phyloP scores from a whole-genome alignment of 2,113 vertebrate genomes.

The Panthera tigris region DNA sequence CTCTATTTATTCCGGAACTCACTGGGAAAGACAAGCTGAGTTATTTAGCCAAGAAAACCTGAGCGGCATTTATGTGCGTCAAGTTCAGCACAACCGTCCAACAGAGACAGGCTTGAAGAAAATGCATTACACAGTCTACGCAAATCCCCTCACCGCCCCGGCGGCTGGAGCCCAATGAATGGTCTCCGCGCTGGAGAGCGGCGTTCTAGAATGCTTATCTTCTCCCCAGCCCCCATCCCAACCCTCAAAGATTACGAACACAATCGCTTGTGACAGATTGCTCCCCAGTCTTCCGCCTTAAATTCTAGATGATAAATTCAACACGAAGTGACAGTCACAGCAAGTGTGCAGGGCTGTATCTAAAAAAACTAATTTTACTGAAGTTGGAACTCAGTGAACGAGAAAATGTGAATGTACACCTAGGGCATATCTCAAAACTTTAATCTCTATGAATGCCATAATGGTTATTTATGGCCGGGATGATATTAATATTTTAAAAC shows the following conservation, averaged over 20 bases:
- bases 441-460: slow-evolving; percentile 75
- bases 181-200: background rate
- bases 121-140: slow-evolving; percentile 26
- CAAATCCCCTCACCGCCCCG: slow-evolving; percentile 41
- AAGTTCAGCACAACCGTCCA: slow-evolving; percentile 70
- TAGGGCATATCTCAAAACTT: slow-evolving; percentile 76
- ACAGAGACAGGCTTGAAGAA: slow-evolving; percentile 58
- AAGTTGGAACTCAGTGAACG: slow-evolving; percentile 78
- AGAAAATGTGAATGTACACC: slow-evolving; percentile 79
- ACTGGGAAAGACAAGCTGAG: slow-evolving; percentile 91
- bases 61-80: slow-evolving; percentile 83
- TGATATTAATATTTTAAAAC: slow-evolving; percentile 81
- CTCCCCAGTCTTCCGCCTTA: slow-evolving; percentile 76
- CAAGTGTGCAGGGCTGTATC: slow-evolving; percentile 78
- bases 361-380: slow-evolving; percentile 79
- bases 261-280: slow-evolving; percentile 79
- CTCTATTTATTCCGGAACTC: slow-evolving; percentile 92
- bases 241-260: slow-evolving; percentile 70
- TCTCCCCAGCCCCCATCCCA: slow-evolving; percentile 56
- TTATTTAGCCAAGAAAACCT: slow-evolving; percentile 87
- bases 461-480: slow-evolving; percentile 73
- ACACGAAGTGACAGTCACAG: slow-evolving; percentile 82
- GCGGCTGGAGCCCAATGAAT: slow-evolving; percentile 42
- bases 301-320: slow-evolving; percentile 80
- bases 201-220: slow-evolving; percentile 60